Base-by-base conservation (phyloP, 2,888 invertebrate species). In the Electrophaes corylata region DNA sequence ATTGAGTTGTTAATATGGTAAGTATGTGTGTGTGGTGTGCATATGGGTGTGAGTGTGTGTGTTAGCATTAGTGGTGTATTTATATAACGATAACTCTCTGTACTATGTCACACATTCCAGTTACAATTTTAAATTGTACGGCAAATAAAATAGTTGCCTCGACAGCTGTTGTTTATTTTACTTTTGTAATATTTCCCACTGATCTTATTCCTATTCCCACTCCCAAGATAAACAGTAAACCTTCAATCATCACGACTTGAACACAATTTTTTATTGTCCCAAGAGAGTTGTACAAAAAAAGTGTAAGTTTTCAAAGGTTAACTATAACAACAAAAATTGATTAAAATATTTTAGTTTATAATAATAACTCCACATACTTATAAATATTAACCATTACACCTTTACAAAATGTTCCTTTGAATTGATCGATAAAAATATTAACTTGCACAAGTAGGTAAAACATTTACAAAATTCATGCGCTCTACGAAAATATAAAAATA, bases 21-120 rank as follows among this genome's bases (percentile, higher is more conserved):
- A 65, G 67, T 43, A 59, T 44, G 47, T 69, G 46, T 53, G 57
- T 35, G 43, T 35, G 20, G 29, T 37, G 52, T 53, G 55, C 49
- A 3, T 29, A 59, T 39, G 61, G 41, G 62, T 56, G 60, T 59
- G 26, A 10, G 66, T 63, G 56, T 64, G 63, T 52, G 43, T 48
- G 61, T 39, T 26, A 20, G 56, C 51, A 37, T 51, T 52, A 20
- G 37, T 66, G 66, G 67, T 66, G 66, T 75, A 75, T 78, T 76
- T 76, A 76, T 76, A 74, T 70, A 72, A 69, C 69, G 76, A 76
- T 76, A 73, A 71, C 61, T 66, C 58, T 72, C 67, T 67, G 71
- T 29, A n/a, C n/a, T n/a, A 23, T 14, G 31, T 69, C 16, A 37
- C 52, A 39, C 66, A 70, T 65, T 69, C 65, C 66, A 65, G 58